Conservation (phyloP, 1,140 invertebrate species). For the Panulirus ornatus region DNA sequence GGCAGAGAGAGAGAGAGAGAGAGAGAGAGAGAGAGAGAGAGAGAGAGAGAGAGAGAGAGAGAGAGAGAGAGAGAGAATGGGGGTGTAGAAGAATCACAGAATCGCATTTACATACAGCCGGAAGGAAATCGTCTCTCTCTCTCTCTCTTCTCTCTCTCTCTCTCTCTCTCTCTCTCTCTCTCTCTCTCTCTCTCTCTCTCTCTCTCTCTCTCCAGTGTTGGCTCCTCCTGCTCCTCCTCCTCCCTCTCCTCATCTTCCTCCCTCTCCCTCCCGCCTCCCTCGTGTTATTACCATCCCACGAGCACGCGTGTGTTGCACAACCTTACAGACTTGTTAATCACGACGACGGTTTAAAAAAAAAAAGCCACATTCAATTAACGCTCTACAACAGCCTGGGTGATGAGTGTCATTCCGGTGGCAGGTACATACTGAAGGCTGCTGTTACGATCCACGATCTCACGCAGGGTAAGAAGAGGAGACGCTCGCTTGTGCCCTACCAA, state of each 20-base stretch:
- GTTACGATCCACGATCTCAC: too few relatives aligned
- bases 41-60: slow-evolving; percentile 8
- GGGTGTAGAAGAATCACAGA: neutral
- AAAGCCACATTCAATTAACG: too few relatives aligned
- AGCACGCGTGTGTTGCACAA: too few relatives aligned
- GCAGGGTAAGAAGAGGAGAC: too few relatives aligned
- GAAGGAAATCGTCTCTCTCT: neutral
- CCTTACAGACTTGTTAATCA: too few relatives aligned
- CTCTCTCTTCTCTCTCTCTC: neutral
- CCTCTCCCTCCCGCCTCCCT: neutral
- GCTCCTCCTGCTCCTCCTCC: neutral
- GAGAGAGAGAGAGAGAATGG: slow-evolving; percentile 12
- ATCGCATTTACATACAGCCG: neutral
- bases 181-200: neutral
- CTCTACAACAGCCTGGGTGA: too few relatives aligned
- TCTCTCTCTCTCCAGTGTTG: neutral
- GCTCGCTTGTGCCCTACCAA: too few relatives aligned
- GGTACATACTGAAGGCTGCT: too few relatives aligned
- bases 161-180: neutral
- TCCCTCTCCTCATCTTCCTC: neutral
- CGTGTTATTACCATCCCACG: neutral
- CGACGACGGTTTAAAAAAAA: too few relatives aligned
- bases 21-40: neutral
- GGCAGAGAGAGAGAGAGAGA: neutral
- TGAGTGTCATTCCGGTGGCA: too few relatives aligned